Evolutionary conservation across 2,113 vertebrate species (phyloP), one percentile per base, ranked within the genome.

Genomic region (Serilophus lunatus): DNA sequence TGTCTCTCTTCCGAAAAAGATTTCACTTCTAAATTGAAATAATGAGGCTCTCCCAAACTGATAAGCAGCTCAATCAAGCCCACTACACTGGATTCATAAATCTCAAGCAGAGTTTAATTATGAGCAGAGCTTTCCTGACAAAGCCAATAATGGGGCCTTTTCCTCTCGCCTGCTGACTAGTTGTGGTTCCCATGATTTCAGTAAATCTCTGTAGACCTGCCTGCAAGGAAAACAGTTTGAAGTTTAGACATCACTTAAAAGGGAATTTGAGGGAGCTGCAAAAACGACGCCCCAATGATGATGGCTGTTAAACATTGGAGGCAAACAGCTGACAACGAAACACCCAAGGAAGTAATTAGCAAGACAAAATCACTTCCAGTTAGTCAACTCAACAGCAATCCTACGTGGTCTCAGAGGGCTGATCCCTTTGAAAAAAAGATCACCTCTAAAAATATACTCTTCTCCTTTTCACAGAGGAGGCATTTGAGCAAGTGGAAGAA

Each of bases 1-100:
- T 82, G 49, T 69, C 23, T 96, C 96, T 95, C 40, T 80, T 88
- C 72, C 51, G 50, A 94, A 97, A 91, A 25, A 65, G 76, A 82
- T 83, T 97, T 97, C 45, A 72, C 88, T 64, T 79, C 33, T 88
- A 97, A 97, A 97, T 93, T 89, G 82, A 94, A 97, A 91, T 97
- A 97, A 96, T 96, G 82, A 97, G 78, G 45, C 92, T 93, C 60
- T 33, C 75, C 51, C 44, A 22, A 94, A 92, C 59, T 66, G 93
- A 86, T 92, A 95, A 96, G 85, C 78, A 89, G 82, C 80, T 90
- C 94, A 95, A 84, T 91, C 82, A 95, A 92, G 54, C 49, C 78
- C 54, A 26, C 23, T 38, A 57, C 36, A 19, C 69, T 42, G 57
- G 45, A 68, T 68, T 51, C 76, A 64, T 91, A 69, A 92, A 93